A percentile compares a stretch with the other conserved stretches of the same genome.
phyloP scores from a whole-genome alignment of 1,140 invertebrate genomes.

The Protaetia brevitarsis region DNA sequence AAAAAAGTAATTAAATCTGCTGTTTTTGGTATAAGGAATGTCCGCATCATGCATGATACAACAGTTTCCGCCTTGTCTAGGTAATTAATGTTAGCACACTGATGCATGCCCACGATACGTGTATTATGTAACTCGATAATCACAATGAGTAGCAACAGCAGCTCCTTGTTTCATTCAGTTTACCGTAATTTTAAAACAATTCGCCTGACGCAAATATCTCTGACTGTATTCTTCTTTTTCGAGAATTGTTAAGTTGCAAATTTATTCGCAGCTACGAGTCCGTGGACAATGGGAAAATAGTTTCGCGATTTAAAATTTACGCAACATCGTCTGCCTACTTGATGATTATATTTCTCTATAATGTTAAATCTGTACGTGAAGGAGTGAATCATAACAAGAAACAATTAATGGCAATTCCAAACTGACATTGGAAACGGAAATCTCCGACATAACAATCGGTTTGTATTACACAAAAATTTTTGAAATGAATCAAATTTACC shows the following conservation, averaged over 20 bases:
- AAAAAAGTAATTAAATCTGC: slow-evolving; percentile 7
- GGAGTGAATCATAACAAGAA: background rate
- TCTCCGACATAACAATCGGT: too few species aligned
- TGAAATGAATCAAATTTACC: too few species aligned
- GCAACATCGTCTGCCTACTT: background rate
- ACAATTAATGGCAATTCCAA: slow-evolving; percentile 2
- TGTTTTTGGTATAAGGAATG: background rate
- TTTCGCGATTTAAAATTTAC: background rate
- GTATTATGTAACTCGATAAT: background rate
- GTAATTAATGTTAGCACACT: background rate
- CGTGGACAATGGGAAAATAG: slow-evolving; percentile 13
- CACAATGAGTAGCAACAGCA: background rate
- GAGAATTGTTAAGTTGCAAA: background rate
- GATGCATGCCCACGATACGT: background rate
- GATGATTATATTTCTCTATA: background rate
- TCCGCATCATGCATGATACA: background rate
- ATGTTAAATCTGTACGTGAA: background rate
- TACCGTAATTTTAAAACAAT: background rate
- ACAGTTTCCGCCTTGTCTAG: slow-evolving; percentile 9
- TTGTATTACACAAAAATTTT: too few species aligned
- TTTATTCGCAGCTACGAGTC: background rate
- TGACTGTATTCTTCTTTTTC: background rate
- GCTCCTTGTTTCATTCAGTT: background rate
- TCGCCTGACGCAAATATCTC: background rate
- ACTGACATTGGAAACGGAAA: too few species aligned